A percentile compares a stretch with the other conserved stretches of the same genome.
phyloP scores from a whole-genome alignment of 2,797 vertebrate genomes.

The Neomorphus geoffroyi region DNA sequence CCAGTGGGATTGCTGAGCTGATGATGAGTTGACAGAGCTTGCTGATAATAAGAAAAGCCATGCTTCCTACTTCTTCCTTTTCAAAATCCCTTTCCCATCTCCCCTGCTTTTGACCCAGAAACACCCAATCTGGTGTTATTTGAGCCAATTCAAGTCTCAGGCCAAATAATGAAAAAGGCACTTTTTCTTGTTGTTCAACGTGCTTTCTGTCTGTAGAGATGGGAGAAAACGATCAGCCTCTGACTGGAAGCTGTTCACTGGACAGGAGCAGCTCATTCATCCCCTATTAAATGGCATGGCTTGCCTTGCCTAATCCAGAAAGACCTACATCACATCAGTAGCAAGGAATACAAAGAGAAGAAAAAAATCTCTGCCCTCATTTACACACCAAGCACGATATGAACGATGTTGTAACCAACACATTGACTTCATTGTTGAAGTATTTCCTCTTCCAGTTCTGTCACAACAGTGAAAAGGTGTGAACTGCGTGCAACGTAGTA shows the following conservation, averaged over 20 bases:
- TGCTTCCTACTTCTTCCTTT: neutral
- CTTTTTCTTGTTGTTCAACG: neutral
- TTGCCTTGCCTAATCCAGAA: neutral
- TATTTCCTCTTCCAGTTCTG: neutral
- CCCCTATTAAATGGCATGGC: rapidly evolving
- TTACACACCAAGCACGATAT: neutral
- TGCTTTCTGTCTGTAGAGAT: neutral
- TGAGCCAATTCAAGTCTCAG: neutral
- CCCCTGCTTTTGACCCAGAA: neutral
- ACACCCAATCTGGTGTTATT: neutral
- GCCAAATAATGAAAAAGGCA: neutral
- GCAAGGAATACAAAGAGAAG: neutral
- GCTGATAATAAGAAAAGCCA: neutral
- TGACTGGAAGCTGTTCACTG: neutral
- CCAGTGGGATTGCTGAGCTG: neutral
- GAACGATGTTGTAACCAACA: neutral
- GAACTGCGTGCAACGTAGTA: neutral
- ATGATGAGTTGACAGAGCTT: neutral
- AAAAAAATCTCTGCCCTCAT: neutral
- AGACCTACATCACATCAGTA: neutral
- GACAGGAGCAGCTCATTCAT: neutral
- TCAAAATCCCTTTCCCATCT: neutral
- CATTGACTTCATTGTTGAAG: neutral
- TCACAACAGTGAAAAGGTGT: neutral
- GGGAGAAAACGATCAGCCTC: neutral